A percentile compares a stretch with the other conserved stretches of the same genome.
Conservation (phyloP, 2,113 vertebrate species). For the Lamprologus sp. region DNA sequence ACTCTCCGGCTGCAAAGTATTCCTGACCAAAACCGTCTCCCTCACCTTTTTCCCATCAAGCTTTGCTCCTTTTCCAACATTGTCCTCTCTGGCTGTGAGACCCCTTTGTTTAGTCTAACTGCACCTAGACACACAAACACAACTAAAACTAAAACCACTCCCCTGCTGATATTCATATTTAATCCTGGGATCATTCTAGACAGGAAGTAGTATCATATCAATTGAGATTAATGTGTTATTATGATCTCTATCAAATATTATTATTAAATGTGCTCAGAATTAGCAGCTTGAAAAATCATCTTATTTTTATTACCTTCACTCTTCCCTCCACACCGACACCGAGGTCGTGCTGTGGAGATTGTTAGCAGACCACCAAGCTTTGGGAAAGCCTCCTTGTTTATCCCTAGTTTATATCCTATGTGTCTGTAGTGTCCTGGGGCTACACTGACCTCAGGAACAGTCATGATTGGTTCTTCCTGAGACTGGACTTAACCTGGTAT, state of each 20-base stretch:
- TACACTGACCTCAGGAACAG: constrained; percentile 54
- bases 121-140: background rate
- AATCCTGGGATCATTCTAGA: background rate
- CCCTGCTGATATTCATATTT: constrained; percentile 32
- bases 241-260: background rate
- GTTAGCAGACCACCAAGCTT: constrained; percentile 45
- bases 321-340: background rate
- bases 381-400: constrained; percentile 24
- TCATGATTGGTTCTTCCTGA: constrained; percentile 64
- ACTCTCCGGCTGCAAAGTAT: background rate
- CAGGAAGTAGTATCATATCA: constrained; percentile 40
- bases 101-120: constrained; percentile 51
- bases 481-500: constrained; percentile 56
- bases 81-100: constrained; percentile 31
- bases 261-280: background rate
- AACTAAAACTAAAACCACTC: background rate
- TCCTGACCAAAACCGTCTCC: background rate
- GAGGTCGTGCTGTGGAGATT: constrained; percentile 20
- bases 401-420: constrained; percentile 39
- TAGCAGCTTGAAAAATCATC: background rate
- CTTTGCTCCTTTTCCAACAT: constrained; percentile 36
- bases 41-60: background rate
- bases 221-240: constrained; percentile 5
- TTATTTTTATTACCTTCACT: background rate
- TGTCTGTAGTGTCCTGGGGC: constrained; percentile 48